A percentile compares a stretch with the other conserved stretches of the same genome.
phyloP scores from a whole-genome alignment of 2,888 invertebrate species.

The Bembecia ichneumoniformis region DNA sequence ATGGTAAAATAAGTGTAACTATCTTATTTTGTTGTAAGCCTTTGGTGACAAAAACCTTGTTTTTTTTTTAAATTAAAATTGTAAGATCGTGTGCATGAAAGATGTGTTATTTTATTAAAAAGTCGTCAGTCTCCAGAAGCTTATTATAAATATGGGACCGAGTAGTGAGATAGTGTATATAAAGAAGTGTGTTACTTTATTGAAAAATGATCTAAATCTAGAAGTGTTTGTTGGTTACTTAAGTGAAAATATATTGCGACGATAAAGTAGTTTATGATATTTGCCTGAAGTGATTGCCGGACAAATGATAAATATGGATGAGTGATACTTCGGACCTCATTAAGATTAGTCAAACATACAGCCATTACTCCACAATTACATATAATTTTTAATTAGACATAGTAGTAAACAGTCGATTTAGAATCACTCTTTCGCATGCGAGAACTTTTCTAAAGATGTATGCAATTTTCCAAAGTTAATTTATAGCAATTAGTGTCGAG shows the following conservation, averaged over 20 bases:
- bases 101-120: too few species aligned
- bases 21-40: background rate
- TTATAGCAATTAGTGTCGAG: background rate
- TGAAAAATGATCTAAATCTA: background rate
- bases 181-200: background rate
- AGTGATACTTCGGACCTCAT: background rate
- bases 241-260: background rate
- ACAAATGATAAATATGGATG: background rate
- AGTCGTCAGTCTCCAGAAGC: background rate
- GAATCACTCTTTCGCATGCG: background rate
- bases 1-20: background rate
- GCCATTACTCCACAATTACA: constrained; percentile 45
- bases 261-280: background rate
- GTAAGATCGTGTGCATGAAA: too few species aligned
- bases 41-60: background rate
- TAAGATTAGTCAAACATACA: constrained; percentile 57
- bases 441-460: background rate
- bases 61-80: too few species aligned
- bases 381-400: background rate
- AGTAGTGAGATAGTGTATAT: background rate
- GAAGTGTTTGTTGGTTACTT: background rate
- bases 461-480: background rate
- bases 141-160: background rate
- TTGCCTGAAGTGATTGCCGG: background rate
- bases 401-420: background rate